Conservation (phyloP, 2,888 invertebrate genomes). For the Andrena trimmerana region DNA sequence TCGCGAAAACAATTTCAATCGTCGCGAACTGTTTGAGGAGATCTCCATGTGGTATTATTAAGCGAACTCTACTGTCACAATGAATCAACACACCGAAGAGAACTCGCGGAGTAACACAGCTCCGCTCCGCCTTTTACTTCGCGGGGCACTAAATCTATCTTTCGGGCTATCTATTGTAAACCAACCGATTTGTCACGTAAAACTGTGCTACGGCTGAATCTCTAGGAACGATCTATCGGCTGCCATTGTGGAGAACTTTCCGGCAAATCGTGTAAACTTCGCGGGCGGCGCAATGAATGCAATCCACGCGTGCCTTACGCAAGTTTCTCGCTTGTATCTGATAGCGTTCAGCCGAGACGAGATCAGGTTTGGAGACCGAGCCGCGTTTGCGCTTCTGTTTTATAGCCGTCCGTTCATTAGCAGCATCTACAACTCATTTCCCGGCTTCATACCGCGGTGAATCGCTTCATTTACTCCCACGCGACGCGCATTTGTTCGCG, state of each 20-base stretch:
- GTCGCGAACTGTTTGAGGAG: background rate
- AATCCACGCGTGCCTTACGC: constrained; percentile 39
- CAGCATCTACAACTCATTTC: constrained; percentile 54
- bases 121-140: constrained; percentile 9
- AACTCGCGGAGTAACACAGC: constrained; percentile 14
- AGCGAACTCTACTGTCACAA: constrained; percentile 23
- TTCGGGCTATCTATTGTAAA: constrained; percentile 33
- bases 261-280: constrained; percentile 21
- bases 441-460: constrained; percentile 19
- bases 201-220: constrained; percentile 22
- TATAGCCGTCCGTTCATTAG: constrained; percentile 55
- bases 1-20: constrained; percentile 26
- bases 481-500: background rate
- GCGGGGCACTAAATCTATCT: constrained; percentile 17
- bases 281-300: constrained; percentile 24
- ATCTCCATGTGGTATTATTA: constrained; percentile 14
- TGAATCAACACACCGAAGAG: constrained; percentile 33
- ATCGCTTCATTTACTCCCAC: constrained; percentile 9
- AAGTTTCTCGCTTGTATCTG: constrained; percentile 39
- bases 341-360: constrained; percentile 43
- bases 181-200: constrained; percentile 30
- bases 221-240: constrained; percentile 7
- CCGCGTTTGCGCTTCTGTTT: constrained; percentile 53
- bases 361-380: constrained; percentile 38
- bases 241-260: constrained; percentile 8